Evolutionary conservation across 2,113 vertebrate genomes (phyloP), one percentile per base, ranked within the genome.

Genomic region (Hylia prasina): DNA sequence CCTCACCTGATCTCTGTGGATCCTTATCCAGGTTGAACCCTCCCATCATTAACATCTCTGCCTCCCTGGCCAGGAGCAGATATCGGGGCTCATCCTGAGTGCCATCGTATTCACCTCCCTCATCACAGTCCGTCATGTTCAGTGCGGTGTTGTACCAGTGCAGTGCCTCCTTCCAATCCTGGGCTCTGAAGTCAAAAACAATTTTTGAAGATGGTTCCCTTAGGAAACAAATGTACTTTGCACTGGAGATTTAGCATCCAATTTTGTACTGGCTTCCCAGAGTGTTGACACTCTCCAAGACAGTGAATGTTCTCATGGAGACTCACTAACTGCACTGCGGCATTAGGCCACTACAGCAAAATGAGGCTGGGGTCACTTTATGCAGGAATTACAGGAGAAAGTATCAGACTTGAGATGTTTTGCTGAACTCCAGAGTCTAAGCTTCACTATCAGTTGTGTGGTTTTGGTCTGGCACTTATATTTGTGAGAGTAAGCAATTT

Each of bases 61-160:
- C 99, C 89, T 98, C 98, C 93, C 99, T 98, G 95, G 99, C 99
- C 97, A 99, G 97, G 58, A 99, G 98, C 60, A 98, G 90, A 51
- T 99, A 98, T 1, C 98, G 98, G 3, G 99, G 99, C 83, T 99
- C 99, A 7, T 99, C 98, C 70, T 99, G 99, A 30, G 98, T 99
- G 53, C 99, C 99, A 4, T 99, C 99, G 1, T 98, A 99, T 97
- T 99, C 99, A 12, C 99, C 99, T 2, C 99, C 99, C 76, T 99
- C 99, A 2, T 99, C 99, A 1, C 98, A 99, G 90, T 99, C 99
- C 0, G 97, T 99, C 97, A 98, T 99, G 96, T 99, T 99, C 70
- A 99, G 94, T 0, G 97, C 99, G 0, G 96, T 96, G 19, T 97
- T 96, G 77, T 99, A 99, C 99, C 99, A 99, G 92, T 89, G 96